Evolutionary conservation across 2,797 vertebrate genomes (phyloP).

Genomic region (Gambusia yucatana): DNA sequence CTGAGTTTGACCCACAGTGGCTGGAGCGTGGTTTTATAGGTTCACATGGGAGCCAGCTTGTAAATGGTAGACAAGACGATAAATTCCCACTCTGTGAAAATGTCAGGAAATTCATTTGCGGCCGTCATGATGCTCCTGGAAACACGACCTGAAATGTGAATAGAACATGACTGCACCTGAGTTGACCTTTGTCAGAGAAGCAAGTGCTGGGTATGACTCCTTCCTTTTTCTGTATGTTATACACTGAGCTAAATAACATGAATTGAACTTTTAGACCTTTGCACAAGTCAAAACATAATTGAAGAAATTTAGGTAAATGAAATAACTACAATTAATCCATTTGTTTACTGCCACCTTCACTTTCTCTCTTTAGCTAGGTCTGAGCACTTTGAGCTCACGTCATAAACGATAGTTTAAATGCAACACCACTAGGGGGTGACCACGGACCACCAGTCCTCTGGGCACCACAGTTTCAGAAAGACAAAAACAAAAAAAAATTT

Average conservation of each 20-base stretch:
- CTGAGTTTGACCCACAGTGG: constrained; percentile 70
- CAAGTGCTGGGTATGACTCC: constrained; percentile 13
- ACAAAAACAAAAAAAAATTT: too few relatives aligned
- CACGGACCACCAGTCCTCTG: too few relatives aligned
- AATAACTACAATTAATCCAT: too few relatives aligned
- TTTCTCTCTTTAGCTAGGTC: too few relatives aligned
- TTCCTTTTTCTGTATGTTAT: too few relatives aligned
- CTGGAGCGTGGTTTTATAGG: constrained; percentile 67
- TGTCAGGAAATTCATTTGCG: constrained; percentile 64
- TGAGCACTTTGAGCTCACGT: too few relatives aligned
- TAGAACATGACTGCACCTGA: constrained; percentile 39
- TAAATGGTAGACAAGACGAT: constrained; percentile 74
- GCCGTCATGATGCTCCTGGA: constrained; percentile 57
- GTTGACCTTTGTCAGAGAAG: constrained; percentile 24
- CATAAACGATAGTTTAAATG: too few relatives aligned
- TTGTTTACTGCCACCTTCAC: too few relatives aligned
- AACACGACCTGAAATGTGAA: constrained; percentile 57
- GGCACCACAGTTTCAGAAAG: too few relatives aligned
- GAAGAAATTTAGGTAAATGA: background rate
- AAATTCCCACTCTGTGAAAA: constrained; percentile 75
- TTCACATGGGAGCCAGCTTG: constrained; percentile 56
- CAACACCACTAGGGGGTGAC: too few relatives aligned
- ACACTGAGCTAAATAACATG: too few relatives aligned
- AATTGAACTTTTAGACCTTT: too few relatives aligned
- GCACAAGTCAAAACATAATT: background rate